A percentile compares a stretch with the other conserved stretches of the same genome.
These are phyloP conservation scores for Paramormyrops kingsleyae DNA, from an alignment of 2,113 vertebrate genomes.

Conservation along the genomic window DNA sequence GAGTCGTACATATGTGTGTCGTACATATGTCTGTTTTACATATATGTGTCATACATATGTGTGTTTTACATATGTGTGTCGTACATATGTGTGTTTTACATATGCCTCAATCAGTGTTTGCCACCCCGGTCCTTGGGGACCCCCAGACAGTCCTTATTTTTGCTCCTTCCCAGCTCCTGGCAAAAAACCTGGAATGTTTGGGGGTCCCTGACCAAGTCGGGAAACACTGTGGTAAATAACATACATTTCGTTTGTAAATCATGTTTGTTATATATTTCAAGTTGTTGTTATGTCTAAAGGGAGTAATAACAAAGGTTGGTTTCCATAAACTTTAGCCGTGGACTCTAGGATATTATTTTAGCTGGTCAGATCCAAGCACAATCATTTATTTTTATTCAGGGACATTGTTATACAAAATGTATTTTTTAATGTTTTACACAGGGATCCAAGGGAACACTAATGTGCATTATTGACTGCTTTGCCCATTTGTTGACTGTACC, in stretches of 20 bases:
- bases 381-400: neutral
- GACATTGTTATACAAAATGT: neutral
- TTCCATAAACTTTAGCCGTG: neutral
- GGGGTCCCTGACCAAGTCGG: neutral
- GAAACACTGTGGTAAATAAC: neutral
- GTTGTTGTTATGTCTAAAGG: neutral
- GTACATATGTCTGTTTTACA: too few species aligned
- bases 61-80: too few species aligned
- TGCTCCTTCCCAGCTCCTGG: neutral
- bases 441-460: slow-evolving; percentile 76
- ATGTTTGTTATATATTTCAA: neutral
- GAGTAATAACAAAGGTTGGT: neutral
- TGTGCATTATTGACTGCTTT: slow-evolving; percentile 79
- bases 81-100: too few species aligned
- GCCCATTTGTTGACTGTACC: slow-evolving; percentile 67
- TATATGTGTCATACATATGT: too few species aligned
- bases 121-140: neutral
- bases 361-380: neutral
- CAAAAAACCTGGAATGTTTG: neutral
- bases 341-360: neutral
- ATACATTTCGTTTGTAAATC: neutral
- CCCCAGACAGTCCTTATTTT: neutral
- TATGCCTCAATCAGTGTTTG: neutral
- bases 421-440: slow-evolving; percentile 35
- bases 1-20: too few species aligned